Conservation (phyloP, 2,797 vertebrate genomes). For the Bradypodion ventrale region DNA sequence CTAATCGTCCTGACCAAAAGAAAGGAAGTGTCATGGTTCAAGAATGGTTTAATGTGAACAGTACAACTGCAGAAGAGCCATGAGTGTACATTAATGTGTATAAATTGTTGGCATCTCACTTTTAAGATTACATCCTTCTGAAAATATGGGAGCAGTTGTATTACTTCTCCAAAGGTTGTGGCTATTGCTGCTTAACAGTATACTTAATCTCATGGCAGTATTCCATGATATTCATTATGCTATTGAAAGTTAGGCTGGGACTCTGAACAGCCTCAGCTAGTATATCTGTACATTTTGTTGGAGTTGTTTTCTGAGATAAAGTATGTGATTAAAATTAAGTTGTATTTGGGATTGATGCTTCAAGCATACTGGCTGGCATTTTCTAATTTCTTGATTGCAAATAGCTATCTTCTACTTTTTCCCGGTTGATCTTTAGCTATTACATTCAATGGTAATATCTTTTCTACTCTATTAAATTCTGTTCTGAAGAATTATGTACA, state of each 20-base stretch:
- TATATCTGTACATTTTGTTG: neutral
- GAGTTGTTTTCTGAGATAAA: neutral
- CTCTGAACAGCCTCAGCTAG: too few species aligned
- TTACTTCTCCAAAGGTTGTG: conserved; percentile 16
- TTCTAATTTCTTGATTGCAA: neutral
- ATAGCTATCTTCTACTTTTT: neutral
- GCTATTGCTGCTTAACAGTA: neutral
- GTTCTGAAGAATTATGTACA: neutral
- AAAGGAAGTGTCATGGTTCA: conserved; percentile 71
- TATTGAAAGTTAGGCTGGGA: neutral
- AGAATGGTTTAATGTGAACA: conserved; percentile 61
- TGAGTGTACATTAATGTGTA: conserved; percentile 68
- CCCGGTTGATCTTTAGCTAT: neutral
- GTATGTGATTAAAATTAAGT: neutral
- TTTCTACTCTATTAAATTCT: neutral
- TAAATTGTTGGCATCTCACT: conserved; percentile 72
- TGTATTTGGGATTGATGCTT: neutral
- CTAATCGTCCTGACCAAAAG: conserved; percentile 73
- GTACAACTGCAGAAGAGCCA: conserved; percentile 50
- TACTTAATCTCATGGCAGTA: neutral
- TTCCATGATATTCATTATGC: neutral
- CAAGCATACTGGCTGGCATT: neutral
- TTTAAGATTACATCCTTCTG: conserved; percentile 72
- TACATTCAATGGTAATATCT: neutral
- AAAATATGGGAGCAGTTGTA: conserved; percentile 15